phyloP scores from a whole-genome alignment of 2,113 vertebrate genomes.

The Neoarius graeffei region DNA sequence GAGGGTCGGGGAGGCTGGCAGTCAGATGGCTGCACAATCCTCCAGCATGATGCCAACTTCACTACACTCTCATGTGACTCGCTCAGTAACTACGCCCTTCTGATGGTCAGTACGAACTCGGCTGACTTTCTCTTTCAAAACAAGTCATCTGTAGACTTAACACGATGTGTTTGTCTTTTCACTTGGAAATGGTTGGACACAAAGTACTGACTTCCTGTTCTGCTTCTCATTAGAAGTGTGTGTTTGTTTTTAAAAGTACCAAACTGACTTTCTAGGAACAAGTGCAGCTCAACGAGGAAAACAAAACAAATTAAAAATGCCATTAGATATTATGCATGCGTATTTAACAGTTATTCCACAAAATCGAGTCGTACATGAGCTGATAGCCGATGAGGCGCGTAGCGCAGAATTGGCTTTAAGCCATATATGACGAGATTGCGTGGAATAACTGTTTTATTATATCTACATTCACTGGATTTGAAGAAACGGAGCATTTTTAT shows the following conservation, averaged over 20 bases:
- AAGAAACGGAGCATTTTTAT: too few species aligned
- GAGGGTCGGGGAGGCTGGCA: constrained; percentile 92
- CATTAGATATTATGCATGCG: neutral
- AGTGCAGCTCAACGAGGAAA: neutral
- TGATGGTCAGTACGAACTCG: constrained; percentile 79
- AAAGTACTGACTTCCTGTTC: neutral
- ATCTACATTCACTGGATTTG: too few species aligned
- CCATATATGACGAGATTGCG: too few species aligned
- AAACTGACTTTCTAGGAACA: neutral
- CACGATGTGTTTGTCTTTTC: neutral
- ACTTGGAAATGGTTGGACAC: neutral
- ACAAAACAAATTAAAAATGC: neutral
- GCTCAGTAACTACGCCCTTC: constrained; percentile 89
- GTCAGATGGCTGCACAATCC: constrained; percentile 85
- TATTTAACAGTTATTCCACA: too few species aligned
- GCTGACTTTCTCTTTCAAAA: neutral
- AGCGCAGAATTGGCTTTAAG: too few species aligned
- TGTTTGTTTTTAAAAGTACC: neutral
- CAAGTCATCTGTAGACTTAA: neutral
- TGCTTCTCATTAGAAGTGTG: neutral
- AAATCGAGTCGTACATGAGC: too few species aligned
- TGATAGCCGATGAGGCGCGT: too few species aligned
- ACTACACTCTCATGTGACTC: constrained; percentile 90
- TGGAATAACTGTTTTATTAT: too few species aligned
- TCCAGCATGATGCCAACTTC: constrained; percentile 88